phyloP scores from a whole-genome alignment of 2,113 vertebrate genomes.

The Bos taurus region ARS-UCD2.0 NC_037329.1:95871001-95871500 shows the following conservation, averaged over 20 bases:
- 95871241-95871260: slow-evolving; percentile 38
- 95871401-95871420: slow-evolving; percentile 98
- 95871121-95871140: slow-evolving; percentile 8
- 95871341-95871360: slow-evolving; percentile 97
- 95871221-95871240: not conserved
- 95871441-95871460: slow-evolving; percentile 61
- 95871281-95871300: slow-evolving; percentile 94
- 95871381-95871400: slow-evolving; percentile 98
- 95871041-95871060: not conserved
- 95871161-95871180: slow-evolving; percentile 4
- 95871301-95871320: slow-evolving; percentile 89
- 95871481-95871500: slow-evolving; percentile 24
- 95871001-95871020: not conserved
- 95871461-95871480: slow-evolving; percentile 31
- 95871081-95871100: not conserved
- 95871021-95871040: not conserved
- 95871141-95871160: not conserved
- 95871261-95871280: slow-evolving; percentile 57
- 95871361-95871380: slow-evolving; percentile 98
- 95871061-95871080: not conserved
- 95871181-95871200: slow-evolving; percentile 1
- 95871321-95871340: slow-evolving; percentile 97
- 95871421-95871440: slow-evolving; percentile 94
- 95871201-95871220: slow-evolving; percentile 31
- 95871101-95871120: not conserved